Evolutionary conservation across 2,888 invertebrate species (phyloP).

Genomic region (Platycheirus albimanus): DNA sequence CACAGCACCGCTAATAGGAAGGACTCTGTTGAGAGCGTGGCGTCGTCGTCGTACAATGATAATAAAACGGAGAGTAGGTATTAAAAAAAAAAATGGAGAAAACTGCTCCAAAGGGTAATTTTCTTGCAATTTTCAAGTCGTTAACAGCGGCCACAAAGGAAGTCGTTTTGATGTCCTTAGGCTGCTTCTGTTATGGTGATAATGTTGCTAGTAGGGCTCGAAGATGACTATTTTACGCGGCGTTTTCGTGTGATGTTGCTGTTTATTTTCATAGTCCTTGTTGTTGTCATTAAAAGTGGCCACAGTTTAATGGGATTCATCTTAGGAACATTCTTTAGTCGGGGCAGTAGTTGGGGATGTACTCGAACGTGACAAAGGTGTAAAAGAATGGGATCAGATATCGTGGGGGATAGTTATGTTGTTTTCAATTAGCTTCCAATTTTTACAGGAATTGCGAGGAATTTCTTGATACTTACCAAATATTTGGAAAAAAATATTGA

Average conservation of each 20-base stretch:
- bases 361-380: background rate
- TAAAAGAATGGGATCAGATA: background rate
- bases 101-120: constrained; percentile 78
- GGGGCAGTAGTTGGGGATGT: background rate
- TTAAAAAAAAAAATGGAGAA: constrained; percentile 14
- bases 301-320: constrained; percentile 46
- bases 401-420: background rate
- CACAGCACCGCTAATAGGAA: constrained; percentile 54
- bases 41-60: constrained; percentile 28
- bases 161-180: constrained; percentile 72
- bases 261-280: constrained; percentile 38
- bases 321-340: background rate
- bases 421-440: background rate
- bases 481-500: too few species aligned
- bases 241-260: constrained; percentile 33
- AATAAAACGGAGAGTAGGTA: constrained; percentile 44
- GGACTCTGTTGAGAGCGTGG: constrained; percentile 7
- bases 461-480: too few species aligned
- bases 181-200: constrained; percentile 59
- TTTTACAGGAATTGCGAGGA: background rate
- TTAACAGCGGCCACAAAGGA: constrained; percentile 77
- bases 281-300: constrained; percentile 55
- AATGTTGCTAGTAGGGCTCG: constrained; percentile 45
- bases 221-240: constrained; percentile 59
- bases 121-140: constrained; percentile 82